These are phyloP conservation scores for Bellardia pandia DNA, from an alignment of 2,888 invertebrate species.

Conservation along the genomic window DNA sequence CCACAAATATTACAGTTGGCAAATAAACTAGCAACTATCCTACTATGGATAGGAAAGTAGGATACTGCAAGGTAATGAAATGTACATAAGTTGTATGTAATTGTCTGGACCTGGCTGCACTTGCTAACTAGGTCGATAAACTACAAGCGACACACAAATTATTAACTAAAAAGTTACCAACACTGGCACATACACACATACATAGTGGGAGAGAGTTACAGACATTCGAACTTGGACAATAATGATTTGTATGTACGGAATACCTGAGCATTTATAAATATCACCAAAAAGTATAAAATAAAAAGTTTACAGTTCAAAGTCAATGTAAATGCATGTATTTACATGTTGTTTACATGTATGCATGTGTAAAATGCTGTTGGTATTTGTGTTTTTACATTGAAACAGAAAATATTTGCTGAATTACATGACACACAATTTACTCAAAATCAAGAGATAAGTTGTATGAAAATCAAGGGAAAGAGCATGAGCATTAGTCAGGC, in stretches of 20 bases:
- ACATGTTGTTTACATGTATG: neutral
- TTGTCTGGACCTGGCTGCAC: neutral
- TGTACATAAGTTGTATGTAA: constrained; percentile 20
- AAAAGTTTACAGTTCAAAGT: constrained; percentile 3
- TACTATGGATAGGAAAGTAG: neutral
- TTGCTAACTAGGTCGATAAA: constrained; percentile 14
- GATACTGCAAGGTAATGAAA: constrained; percentile 40
- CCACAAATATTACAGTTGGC: constrained; percentile 58
- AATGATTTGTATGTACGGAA: constrained; percentile 44
- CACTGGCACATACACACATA: neutral
- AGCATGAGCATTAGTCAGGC: neutral
- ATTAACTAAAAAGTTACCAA: constrained; percentile 40
- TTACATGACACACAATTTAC: constrained; percentile 10
- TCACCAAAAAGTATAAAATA: constrained; percentile 27
- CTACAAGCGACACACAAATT: constrained; percentile 31
- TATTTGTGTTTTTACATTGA: constrained; percentile 26
- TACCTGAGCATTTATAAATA: constrained; percentile 69
- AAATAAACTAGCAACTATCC: constrained; percentile 14
- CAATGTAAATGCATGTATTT: constrained; percentile 17
- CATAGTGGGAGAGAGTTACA: neutral
- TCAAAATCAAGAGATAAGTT: neutral
- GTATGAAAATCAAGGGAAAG: no score
- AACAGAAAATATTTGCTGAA: constrained; percentile 28
- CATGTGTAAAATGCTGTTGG: constrained; percentile 35
- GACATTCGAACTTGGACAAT: constrained; percentile 22